A percentile compares a stretch with the other conserved stretches of the same genome.
Conservation (phyloP, 2,888 invertebrate genomes). For the Eupithecia subfuscata region DNA sequence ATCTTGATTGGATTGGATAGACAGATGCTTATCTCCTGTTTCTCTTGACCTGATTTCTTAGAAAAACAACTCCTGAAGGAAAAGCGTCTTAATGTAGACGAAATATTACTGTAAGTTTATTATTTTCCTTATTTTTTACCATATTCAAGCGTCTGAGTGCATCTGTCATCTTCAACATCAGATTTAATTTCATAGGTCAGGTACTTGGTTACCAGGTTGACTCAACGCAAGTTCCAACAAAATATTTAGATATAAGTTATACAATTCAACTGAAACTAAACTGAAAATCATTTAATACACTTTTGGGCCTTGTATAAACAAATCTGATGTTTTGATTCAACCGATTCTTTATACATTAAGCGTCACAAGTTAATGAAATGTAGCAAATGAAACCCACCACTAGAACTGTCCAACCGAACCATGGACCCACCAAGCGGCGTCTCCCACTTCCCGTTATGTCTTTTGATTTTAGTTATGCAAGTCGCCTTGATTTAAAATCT, state of each 20-base stretch:
- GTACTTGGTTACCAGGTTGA: no score
- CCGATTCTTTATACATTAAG: neutral
- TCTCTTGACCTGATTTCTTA: neutral
- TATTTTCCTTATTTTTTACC: neutral
- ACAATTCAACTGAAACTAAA: neutral
- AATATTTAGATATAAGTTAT: neutral
- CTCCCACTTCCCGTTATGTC: slow-evolving; percentile 6
- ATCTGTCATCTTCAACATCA: neutral
- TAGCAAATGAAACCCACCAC: neutral
- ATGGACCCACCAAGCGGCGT: slow-evolving; percentile 3
- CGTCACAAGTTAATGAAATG: neutral
- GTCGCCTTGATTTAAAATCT: slow-evolving; percentile 19
- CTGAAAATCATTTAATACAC: neutral
- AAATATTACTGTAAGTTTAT: neutral
- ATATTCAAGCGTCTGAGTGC: neutral
- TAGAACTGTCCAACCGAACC: neutral
- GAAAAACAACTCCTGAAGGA: neutral
- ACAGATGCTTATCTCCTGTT: neutral
- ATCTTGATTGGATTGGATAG: neutral
- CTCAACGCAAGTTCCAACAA: neutral
- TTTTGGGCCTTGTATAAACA: neutral
- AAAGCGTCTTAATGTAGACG: neutral
- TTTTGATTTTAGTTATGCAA: slow-evolving; percentile 20
- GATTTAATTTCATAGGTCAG: neutral
- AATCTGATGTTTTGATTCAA: neutral